phyloP scores from a whole-genome alignment of 2,113 vertebrate species.

The Phaetusa simplex region DNA sequence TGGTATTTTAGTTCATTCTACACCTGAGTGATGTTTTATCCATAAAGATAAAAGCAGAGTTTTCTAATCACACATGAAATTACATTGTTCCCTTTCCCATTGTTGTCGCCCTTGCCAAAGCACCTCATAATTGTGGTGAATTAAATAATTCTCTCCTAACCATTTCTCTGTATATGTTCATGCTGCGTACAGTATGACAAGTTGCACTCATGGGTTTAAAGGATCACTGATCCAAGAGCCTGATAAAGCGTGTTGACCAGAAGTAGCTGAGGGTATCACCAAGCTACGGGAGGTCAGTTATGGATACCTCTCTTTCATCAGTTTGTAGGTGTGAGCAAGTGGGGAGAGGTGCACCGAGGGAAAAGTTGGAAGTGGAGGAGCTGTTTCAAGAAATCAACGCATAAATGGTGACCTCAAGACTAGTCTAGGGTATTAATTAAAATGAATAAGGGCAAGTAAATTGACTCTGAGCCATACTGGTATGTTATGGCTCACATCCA shows the following conservation, averaged over 20 bases:
- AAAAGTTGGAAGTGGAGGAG: neutral
- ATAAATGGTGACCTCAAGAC: neutral
- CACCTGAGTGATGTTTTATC: neutral
- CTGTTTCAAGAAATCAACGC: neutral
- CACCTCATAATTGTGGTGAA: neutral
- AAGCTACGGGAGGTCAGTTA: neutral
- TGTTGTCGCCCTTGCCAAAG: neutral
- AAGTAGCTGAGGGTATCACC: neutral
- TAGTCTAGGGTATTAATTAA: neutral
- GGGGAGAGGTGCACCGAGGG: neutral
- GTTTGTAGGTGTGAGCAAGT: neutral
- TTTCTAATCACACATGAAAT: neutral
- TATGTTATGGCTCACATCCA: neutral
- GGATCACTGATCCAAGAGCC: neutral
- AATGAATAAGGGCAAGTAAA: neutral
- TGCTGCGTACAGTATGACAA: rapidly evolving
- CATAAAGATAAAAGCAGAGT: neutral
- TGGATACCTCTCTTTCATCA: neutral
- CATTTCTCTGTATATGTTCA: neutral
- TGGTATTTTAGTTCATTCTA: neutral
- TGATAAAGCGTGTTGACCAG: neutral
- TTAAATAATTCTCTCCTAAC: neutral
- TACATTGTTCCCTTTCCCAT: neutral
- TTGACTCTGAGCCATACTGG: neutral
- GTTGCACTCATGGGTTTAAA: neutral